Percentiles rank a stretch among this genome's conserved stretches.
Evolutionary conservation across 1,140 invertebrate species (phyloP).

Genomic region (Ceratosolen fusciceps): DNA sequence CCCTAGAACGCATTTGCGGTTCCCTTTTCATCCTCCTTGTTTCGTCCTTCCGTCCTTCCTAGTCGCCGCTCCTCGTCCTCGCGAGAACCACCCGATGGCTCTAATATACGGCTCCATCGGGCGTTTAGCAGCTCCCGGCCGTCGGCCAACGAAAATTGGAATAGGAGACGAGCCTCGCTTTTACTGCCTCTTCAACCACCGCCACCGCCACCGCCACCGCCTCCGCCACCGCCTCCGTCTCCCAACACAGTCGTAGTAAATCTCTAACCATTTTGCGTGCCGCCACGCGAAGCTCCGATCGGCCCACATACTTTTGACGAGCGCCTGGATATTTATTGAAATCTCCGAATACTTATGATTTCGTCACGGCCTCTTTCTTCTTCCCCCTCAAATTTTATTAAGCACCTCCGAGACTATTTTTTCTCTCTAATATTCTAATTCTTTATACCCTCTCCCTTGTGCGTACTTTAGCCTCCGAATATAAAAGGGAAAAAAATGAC

Average conservation of each 20-base stretch:
- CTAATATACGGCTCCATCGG: conserved; percentile 11
- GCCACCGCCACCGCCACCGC: too few relatives aligned
- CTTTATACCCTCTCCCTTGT: background rate
- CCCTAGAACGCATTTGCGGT: conserved; percentile 66
- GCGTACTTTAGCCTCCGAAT: background rate
- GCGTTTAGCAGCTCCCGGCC: background rate
- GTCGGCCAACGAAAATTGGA: background rate
- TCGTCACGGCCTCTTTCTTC: background rate
- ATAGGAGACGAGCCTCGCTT: background rate
- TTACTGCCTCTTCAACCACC: too few relatives aligned
- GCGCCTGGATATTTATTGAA: background rate
- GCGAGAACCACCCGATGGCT: background rate
- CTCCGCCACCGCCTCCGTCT: too few relatives aligned
- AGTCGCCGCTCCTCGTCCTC: background rate
- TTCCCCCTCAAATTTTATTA: background rate
- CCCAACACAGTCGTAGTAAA: too few relatives aligned
- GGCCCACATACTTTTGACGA: background rate
- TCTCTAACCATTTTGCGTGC: too few relatives aligned
- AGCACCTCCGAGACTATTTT: background rate
- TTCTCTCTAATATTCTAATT: background rate
- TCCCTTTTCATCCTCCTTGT: conserved; percentile 59
- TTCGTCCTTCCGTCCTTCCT: background rate
- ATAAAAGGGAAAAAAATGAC: background rate
- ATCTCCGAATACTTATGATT: background rate
- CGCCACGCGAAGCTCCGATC: background rate